Percentiles rank a stretch among this genome's conserved stretches.
Evolutionary conservation across 2,888 invertebrate genomes (phyloP).

Genomic region (Caenorhabditis uteleia): DNA sequence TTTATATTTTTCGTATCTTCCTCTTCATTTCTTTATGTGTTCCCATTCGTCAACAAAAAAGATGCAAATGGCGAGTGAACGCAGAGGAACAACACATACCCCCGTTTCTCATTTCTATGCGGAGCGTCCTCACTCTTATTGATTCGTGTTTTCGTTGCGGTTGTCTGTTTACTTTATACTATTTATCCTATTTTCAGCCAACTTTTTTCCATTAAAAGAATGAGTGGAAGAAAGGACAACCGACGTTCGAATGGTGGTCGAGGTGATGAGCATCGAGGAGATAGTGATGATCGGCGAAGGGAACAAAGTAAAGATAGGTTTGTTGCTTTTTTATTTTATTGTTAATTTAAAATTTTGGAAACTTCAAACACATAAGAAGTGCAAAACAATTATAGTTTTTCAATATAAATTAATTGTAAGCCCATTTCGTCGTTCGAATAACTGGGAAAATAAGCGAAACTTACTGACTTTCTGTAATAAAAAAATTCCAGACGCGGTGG

Average conservation of each 20-base stretch:
- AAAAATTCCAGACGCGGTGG: conserved; percentile 1
- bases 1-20: too few relatives aligned
- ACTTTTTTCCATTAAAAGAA: conserved; percentile 1
- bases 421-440: conserved; percentile 25
- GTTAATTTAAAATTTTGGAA: too few relatives aligned
- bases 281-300: conserved; percentile 2
- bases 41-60: not conserved
- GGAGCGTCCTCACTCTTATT: conserved; percentile 7
- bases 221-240: conserved; percentile 5
- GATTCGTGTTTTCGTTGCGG: conserved; percentile 5
- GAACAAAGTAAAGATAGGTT: too few relatives aligned
- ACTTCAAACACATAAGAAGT: too few relatives aligned
- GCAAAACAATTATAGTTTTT: too few relatives aligned
- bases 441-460: conserved; percentile 12
- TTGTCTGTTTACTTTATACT: not conserved
- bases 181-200: not conserved
- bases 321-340: too few relatives aligned
- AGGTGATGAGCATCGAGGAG: not conserved
- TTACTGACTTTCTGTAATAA: too few relatives aligned
- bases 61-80: conserved; percentile 1
- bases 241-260: conserved; percentile 1
- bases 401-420: too few relatives aligned
- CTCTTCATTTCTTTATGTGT: too few relatives aligned
- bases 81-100: conserved; percentile 19
- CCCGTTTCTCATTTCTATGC: conserved; percentile 13